Base-by-base conservation (phyloP, 2,888 invertebrate species). In the Morpho deidamia region DNA sequence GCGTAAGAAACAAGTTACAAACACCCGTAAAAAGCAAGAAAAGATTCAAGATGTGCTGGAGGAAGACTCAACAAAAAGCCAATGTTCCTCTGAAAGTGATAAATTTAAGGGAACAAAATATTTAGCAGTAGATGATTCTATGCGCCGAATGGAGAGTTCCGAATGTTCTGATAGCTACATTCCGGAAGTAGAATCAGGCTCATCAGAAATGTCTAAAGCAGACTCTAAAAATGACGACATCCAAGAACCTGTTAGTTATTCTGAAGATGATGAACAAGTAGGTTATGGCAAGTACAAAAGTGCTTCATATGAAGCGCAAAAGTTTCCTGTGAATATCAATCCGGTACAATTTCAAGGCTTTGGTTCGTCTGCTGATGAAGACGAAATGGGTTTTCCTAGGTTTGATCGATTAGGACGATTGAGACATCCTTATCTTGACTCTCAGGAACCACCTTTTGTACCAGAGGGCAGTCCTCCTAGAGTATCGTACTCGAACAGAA, bases 91-190 rank as follows among this genome's bases (percentile, higher is more conserved):
- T 1, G 90, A 90, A 71, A 89, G 90, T 64, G 90, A 90, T 44
- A 85, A 87, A 63, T 76, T 76, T 44, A 83, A 83, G 43, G 76
- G 78, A 32, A 69, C 73, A 7, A 78, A 85, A 63, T 85, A 81
- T 62, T 74, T 89, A 44, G 72, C 68, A 0, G 87, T 86, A 2
- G 86, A 88, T 56, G 88, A 84, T 72, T 86, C 67, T 59, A 72
- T 68, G 67, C 90, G 92, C 55, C 90, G 92, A 44, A 86, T 90
- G 71, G 92, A 92, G 66, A 92, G 92, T 64, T 92, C 92, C 0
- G 92, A 92, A 70, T 92, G 92, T 66, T 92, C 92, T 0, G 94
- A 94, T 70, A 94, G 94, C 51, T 94, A 94, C 71, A 81, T 92
- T 57, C 94, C 94, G 2, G 92, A 92, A 76, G 89, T 92, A 40